Conservation (phyloP, 2,888 invertebrate genomes). For the Spatulosminthurus flaviceps region DNA sequence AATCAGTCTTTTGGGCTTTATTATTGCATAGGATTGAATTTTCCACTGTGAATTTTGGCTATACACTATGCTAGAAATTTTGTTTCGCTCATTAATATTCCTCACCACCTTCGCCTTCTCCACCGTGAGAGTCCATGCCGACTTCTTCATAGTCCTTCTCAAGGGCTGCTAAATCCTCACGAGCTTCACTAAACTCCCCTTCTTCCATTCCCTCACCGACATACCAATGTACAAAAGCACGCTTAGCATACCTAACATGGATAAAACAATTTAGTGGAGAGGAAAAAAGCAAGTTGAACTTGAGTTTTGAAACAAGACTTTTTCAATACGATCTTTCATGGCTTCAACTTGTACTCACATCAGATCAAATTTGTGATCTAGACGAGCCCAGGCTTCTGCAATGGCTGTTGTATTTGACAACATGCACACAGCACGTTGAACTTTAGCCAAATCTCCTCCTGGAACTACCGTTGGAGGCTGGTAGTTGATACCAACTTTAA, state of each 20-base stretch:
- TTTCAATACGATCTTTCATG: not conserved
- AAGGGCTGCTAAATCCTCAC: constrained; percentile 79
- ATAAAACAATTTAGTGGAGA: not conserved
- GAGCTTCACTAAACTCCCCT: constrained; percentile 81
- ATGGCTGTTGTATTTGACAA: constrained; percentile 93
- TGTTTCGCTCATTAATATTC: constrained; percentile 20
- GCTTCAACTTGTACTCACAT: constrained; percentile 74
- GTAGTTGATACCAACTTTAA: constrained; percentile 65
- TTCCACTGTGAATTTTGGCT: constrained; percentile 5
- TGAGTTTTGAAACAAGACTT: not conserved
- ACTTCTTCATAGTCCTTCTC: constrained; percentile 81
- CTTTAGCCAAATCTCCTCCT: constrained; percentile 71
- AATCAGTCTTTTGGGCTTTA: not conserved
- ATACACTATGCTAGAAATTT: not conserved
- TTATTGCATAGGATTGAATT: not conserved
- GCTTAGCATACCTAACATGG: constrained; percentile 74
- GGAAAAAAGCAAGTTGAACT: not conserved
- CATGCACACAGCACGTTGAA: constrained; percentile 84
- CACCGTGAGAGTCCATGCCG: constrained; percentile 75
- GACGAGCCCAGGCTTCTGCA: constrained; percentile 95
- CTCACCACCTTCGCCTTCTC: constrained; percentile 37
- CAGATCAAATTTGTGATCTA: constrained; percentile 95
- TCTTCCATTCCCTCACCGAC: constrained; percentile 70
- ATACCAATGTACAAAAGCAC: constrained; percentile 94
- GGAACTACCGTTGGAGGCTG: constrained; percentile 55